Evolutionary conservation across 2,113 vertebrate species (phyloP), one percentile per base, ranked within the genome.

Genomic region (Cariama cristata): DNA sequence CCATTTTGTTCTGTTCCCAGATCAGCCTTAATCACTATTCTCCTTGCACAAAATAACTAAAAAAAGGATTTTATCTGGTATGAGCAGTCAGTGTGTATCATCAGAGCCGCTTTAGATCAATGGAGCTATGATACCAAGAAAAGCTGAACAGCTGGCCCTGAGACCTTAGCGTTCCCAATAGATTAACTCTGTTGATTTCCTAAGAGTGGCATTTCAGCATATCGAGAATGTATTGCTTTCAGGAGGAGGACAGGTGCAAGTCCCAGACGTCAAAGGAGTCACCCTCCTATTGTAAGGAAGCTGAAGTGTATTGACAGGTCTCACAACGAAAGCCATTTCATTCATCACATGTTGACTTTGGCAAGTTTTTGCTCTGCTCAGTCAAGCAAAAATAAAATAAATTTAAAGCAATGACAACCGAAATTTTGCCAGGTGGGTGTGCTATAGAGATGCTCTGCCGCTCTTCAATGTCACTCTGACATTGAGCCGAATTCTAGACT

Each of bases 401-500:
- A 92, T 68, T 45, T 56, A 47, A 68, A 64, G 96, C 76, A 60
- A 3, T 22, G 79, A 72, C 68, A 74, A 38, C 15, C 0, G 3
- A 33, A 91, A 9, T 56, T 75, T 8, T 79, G 76, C 79, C 93
- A 91, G 92, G 92, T 91, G 92, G 90, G 92, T 79, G 79, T 50
- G 82, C 21, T 27, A 4, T 7, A 38, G 95, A 63, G 94, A 89
- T 91, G 85, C 95, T 90, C 92, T 64, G 8, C 69, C 0, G 4
- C 92, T 90, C 88, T 86, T 42, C 92, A 88, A 92, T 93, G 93
- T 93, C 94, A 95, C 91, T 53, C 79, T 91, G 95, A 97, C 97
- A 84, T 81, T 95, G 95, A 97, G 92, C 50, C 30, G 21, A 90
- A 88, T 55, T 63, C 90, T 60, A 58, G 68, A 5, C 63, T 75